phyloP scores from a whole-genome alignment of 2,797 vertebrate genomes.

The Takifugu rubripes region DNA sequence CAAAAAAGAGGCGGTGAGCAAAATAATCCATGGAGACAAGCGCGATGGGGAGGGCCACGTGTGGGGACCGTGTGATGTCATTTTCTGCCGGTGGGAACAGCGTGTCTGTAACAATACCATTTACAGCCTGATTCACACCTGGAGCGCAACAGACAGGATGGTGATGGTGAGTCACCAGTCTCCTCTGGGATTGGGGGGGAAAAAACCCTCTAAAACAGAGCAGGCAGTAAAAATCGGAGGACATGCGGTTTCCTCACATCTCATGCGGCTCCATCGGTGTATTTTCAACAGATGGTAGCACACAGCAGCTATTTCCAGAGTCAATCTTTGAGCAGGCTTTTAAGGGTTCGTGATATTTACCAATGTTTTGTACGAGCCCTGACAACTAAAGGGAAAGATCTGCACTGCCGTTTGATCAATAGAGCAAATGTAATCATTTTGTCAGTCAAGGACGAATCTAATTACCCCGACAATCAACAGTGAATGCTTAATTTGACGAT shows the following conservation, averaged over 20 bases:
- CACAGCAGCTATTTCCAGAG: neutral
- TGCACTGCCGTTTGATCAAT: conserved; percentile 33
- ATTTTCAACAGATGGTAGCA: no score
- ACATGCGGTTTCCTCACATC: neutral
- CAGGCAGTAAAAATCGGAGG: conserved; percentile 1
- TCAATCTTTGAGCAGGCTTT: conserved; percentile 8
- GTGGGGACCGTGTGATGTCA: conserved; percentile 10
- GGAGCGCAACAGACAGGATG: conserved; percentile 1
- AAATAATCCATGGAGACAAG: neutral
- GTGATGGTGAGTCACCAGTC: conserved; percentile 23
- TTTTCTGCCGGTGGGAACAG: conserved; percentile 18
- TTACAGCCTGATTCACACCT: conserved; percentile 33
- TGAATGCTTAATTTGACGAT: conserved; percentile 25
- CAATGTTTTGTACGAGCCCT: no score
- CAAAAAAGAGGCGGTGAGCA: neutral
- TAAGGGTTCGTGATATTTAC: conserved; percentile 16
- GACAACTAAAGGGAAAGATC: neutral
- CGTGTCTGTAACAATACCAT: conserved; percentile 11
- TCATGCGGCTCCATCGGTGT: no score
- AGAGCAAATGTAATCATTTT: conserved; percentile 42
- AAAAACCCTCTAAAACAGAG: conserved; percentile 13
- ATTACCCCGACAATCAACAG: conserved; percentile 28
- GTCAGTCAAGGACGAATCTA: conserved; percentile 36
- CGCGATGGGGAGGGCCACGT: conserved; percentile 11
- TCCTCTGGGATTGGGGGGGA: conserved; percentile 4